These are phyloP conservation scores for Tenthredo amoena DNA, from an alignment of 2,888 invertebrate genomes.

Conservation along the genomic window DNA sequence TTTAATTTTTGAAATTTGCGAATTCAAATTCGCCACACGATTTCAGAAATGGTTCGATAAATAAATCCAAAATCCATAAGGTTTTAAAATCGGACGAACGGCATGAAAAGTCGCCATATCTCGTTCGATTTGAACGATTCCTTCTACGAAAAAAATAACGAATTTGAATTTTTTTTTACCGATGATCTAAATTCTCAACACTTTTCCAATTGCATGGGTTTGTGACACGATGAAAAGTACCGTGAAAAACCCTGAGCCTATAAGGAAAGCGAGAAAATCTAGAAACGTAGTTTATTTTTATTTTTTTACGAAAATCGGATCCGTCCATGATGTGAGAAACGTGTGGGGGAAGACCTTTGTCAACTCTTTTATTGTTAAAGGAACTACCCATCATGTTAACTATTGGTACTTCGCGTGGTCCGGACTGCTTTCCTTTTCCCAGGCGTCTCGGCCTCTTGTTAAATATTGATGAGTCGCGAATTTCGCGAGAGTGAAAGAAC, in stretches of 20 bases:
- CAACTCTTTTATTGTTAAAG: not conserved
- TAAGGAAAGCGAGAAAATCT: not conserved
- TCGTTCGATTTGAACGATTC: not conserved
- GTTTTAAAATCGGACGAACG: not conserved
- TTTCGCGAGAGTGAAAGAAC: conserved; percentile 39
- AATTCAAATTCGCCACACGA: not conserved
- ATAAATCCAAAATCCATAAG: not conserved
- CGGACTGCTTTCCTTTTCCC: conserved; percentile 22
- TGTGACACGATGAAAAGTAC: not conserved
- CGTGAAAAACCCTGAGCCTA: not conserved
- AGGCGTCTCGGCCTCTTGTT: conserved; percentile 23
- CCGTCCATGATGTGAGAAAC: not conserved
- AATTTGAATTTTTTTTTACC: not conserved
- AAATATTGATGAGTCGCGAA: conserved; percentile 43
- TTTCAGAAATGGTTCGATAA: too few relatives aligned
- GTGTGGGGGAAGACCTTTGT: not conserved
- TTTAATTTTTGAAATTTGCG: too few relatives aligned
- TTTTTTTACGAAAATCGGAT: not conserved
- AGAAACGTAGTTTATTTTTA: not conserved
- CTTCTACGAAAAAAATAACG: not conserved
- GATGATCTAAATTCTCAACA: not conserved
- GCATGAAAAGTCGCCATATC: not conserved
- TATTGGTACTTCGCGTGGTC: not conserved
- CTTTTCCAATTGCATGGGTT: not conserved
- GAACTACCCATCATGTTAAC: conserved; percentile 17